These are phyloP conservation scores for Carcinoscorpius rotundicauda DNA, from an alignment of 1,140 invertebrate species.

Conservation along the genomic window DNA sequence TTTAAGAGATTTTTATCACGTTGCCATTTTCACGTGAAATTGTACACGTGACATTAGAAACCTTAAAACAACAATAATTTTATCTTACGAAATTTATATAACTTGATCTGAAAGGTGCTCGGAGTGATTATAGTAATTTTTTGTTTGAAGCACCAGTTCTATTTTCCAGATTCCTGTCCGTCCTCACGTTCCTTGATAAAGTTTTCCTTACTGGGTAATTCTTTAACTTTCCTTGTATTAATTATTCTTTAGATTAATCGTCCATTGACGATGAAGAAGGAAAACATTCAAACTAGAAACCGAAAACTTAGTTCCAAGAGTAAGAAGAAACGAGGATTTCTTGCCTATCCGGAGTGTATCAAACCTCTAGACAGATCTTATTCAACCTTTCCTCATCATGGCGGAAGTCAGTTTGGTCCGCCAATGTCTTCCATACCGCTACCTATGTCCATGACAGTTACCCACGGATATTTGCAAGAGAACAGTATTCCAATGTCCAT, in stretches of 20 bases:
- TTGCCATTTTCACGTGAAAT: too few species aligned
- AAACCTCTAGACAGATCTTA: conserved; percentile 42
- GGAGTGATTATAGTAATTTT: too few species aligned
- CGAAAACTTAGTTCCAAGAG: conserved; percentile 70
- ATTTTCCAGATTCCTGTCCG: too few species aligned
- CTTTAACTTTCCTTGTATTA: too few species aligned
- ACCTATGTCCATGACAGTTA: conserved; percentile 15
- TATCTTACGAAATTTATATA: too few species aligned
- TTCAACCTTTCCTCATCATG: conserved; percentile 20
- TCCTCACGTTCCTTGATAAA: too few species aligned
- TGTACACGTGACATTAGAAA: too few species aligned
- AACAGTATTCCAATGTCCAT: conserved; percentile 32
- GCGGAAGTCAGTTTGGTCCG: conserved; percentile 25
- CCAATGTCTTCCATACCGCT: conserved; percentile 29
- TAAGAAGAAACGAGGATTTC: conserved; percentile 66
- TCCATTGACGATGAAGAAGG: conserved; percentile 41
- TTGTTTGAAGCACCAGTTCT: too few species aligned
- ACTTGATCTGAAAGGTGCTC: too few species aligned
- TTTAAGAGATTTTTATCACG: too few species aligned
- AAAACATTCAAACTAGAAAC: conserved; percentile 41
- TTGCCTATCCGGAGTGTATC: conserved; percentile 54
- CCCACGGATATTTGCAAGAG: conserved; percentile 35
- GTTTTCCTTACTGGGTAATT: too few species aligned
- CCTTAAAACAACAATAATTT: too few species aligned
- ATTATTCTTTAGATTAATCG: conserved; percentile 43